Conservation (phyloP, 2,113 vertebrate genomes). For the Pteruthius melanotis region DNA sequence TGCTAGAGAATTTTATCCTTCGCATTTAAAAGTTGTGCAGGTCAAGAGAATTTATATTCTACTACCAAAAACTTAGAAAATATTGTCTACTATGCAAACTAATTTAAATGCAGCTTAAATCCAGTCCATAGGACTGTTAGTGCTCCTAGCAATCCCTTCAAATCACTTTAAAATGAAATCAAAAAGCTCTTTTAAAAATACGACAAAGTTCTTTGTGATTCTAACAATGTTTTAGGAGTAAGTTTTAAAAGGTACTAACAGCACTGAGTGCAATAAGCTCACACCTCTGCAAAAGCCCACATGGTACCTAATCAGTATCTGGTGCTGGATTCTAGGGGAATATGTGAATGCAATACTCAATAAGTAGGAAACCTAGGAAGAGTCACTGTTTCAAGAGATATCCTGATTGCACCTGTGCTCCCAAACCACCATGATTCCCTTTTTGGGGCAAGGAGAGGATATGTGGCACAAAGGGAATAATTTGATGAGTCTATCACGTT, state of each 20-base stretch:
- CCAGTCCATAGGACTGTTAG: neutral
- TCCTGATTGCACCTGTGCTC: neutral
- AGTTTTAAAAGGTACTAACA: neutral
- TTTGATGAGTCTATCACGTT: neutral
- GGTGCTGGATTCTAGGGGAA: neutral
- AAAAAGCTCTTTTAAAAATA: neutral
- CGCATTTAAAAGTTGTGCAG: neutral
- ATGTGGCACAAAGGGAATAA: rapidly evolving
- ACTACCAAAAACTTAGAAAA: neutral
- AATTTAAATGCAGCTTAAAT: neutral
- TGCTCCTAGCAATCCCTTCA: neutral
- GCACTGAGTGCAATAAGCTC: neutral
- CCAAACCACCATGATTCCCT: neutral
- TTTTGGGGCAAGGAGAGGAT: neutral
- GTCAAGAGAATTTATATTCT: neutral
- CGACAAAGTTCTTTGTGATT: neutral
- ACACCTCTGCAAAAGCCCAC: neutral
- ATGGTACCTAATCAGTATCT: neutral
- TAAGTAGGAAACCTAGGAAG: neutral
- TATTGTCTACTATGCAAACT: neutral
- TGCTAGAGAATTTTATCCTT: neutral
- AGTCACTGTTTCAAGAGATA: neutral
- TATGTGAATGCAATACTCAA: neutral
- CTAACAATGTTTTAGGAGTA: neutral
- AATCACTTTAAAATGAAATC: neutral